These are phyloP conservation scores for Siniperca obscura DNA, from an alignment of 2,797 vertebrate genomes.

Conservation along the genomic window DNA sequence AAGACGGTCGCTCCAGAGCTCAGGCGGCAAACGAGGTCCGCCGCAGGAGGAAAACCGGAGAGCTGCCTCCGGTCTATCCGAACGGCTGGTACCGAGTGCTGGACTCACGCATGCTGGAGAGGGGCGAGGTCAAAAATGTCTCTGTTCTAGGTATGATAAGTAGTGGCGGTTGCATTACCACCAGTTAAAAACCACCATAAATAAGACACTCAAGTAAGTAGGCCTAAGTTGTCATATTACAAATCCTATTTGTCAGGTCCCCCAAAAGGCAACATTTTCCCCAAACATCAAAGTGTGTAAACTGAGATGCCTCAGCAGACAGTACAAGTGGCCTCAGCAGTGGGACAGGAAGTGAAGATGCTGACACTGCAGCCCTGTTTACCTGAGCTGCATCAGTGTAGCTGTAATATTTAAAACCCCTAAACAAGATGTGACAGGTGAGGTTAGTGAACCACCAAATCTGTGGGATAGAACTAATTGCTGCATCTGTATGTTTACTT, in stretches of 20 bases:
- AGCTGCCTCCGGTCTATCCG: slow-evolving; percentile 87
- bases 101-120: slow-evolving; percentile 83
- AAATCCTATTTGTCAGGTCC: not conserved
- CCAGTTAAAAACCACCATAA: not conserved
- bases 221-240: not conserved
- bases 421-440: not conserved
- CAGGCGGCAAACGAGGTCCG: slow-evolving; percentile 84
- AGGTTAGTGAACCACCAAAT: not conserved
- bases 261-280: not conserved
- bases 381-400: not conserved
- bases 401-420: not conserved
- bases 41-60: slow-evolving; percentile 82
- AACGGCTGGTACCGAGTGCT: slow-evolving; percentile 89
- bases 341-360: not conserved
- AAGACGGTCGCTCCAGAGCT: slow-evolving; percentile 78
- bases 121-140: slow-evolving; percentile 79
- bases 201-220: not conserved
- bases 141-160: slow-evolving; percentile 83
- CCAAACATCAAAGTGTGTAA: not conserved
- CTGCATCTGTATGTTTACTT: not conserved
- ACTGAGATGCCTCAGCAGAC: not conserved
- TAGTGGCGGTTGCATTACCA: not conserved
- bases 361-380: not conserved
- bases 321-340: not conserved
- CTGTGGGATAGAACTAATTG: not conserved